phyloP scores from a whole-genome alignment of 2,888 invertebrate species.

The Opisthograptis luteolata region DNA sequence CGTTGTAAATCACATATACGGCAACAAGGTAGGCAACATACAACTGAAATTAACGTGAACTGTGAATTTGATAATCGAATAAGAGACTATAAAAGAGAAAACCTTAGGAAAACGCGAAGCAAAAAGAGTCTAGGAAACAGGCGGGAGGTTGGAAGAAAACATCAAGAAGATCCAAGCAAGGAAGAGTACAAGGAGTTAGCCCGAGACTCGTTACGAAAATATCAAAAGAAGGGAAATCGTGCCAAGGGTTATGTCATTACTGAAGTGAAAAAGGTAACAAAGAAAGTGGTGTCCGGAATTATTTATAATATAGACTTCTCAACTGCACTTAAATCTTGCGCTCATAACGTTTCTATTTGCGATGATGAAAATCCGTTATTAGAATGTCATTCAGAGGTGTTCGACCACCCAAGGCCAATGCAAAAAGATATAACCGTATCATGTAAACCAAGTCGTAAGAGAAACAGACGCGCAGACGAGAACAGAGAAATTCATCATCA shows the following conservation, averaged over 20 bases:
- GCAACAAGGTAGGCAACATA: conserved; percentile 39
- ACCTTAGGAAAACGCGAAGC: not conserved
- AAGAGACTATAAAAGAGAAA: conserved; percentile 26
- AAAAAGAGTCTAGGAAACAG: conserved; percentile 2
- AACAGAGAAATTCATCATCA: conserved; percentile 9
- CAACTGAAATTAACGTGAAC: conserved; percentile 36
- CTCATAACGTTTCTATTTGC: conserved; percentile 37
- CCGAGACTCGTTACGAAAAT: conserved; percentile 50
- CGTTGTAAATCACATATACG: conserved; percentile 41
- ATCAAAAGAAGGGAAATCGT: conserved; percentile 37
- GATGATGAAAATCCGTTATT: conserved; percentile 34
- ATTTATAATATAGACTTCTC: conserved; percentile 54
- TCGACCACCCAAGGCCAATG: conserved; percentile 82
- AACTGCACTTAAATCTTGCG: conserved; percentile 46
- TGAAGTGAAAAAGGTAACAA: conserved; percentile 49
- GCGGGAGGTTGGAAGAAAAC: conserved; percentile 11
- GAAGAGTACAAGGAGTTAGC: conserved; percentile 48
- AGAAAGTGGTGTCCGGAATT: conserved; percentile 52
- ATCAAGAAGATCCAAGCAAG: conserved; percentile 41
- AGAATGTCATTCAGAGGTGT: conserved; percentile 76
- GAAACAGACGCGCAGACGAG: conserved; percentile 9
- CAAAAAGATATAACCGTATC: conserved; percentile 58
- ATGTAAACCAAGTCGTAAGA: conserved; percentile 46
- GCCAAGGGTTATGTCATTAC: conserved; percentile 43
- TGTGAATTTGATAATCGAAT: conserved; percentile 26